Base-by-base conservation (phyloP, 2,113 vertebrate species). In the Megaptera novaeangliae region DNA sequence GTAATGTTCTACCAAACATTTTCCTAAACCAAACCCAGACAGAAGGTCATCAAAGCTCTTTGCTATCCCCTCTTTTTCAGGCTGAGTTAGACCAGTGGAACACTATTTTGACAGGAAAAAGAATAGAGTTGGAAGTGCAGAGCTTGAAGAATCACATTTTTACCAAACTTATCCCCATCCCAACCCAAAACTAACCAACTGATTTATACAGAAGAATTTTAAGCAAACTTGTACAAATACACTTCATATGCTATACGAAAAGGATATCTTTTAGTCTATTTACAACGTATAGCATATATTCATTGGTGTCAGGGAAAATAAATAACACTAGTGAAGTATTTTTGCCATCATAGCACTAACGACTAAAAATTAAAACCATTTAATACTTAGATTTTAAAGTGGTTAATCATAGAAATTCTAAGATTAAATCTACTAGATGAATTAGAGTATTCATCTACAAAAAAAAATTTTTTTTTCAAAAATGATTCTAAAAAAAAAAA, bases 1-100 rank as follows among this genome's bases (percentile, higher is more conserved):
- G 57, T 83, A 84, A 84, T 89, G 57, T 44, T 84, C 36, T 84
- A 71, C n/a, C 39, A 71, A 94, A 78, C 36, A n/a, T 92, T 96
- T 89, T 81, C 59, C 15, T 61, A 92, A 52, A 57, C 8, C 10
- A 68, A 77, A 77, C 11, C n/a, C 69, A 82, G 27, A 69, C 0
- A 88, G 61, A 71, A 46, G 44, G 86, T 8, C 5, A 55, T 91
- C 88, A 66, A 74, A 88, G 14, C 15, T 52, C 5, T 61, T 75
- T 66, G 31, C 29, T 21, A 20, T 14, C 46, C 55, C 18, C 15
- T 80, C 12, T n/a, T 49, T 66, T n/a, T 81, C 17, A 61, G 49
- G 15, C 27, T 49, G 52, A 41, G 4, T 36, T 46, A 82, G 71
- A 46, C 18, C 0, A 68, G 15, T 84, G 46, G 55, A 63, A 69